Evolutionary conservation across 2,888 invertebrate species (phyloP), one percentile per base, ranked within the genome.

Genomic region (Metalampra italica): DNA sequence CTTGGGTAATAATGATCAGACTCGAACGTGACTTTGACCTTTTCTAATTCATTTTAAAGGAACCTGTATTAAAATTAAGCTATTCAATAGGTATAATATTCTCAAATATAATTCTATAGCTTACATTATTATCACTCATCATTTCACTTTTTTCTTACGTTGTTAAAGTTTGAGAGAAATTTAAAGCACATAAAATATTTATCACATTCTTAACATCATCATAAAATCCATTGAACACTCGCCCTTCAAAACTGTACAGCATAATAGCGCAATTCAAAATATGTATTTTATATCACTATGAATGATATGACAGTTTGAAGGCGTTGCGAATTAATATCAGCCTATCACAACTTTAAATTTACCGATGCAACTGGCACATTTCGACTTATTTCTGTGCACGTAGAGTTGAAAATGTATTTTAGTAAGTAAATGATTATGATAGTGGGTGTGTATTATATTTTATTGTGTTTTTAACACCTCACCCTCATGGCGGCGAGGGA

Each of bases 381-480:
- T 30, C 12, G 13, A n/a, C 30, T 30, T 46, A 59, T 61, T 55
- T 50, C 4, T n/a, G 11, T 14, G 13, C 7, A 7, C 36, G 49
- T 59, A 57, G 62, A 46, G 8, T 38, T 55, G 36, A 29, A 13
- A 49, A 36, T 45, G 9, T 34, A 29, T 12, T 44, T 43, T 44
- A n/a, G 14, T 30, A 13, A 4, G 7, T 39, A 29, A 42, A 32
- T 7, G 1, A 8, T 12, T n/a, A 37, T 34, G 34, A 9, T 38
- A 14, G 12, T 12, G 29, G 15, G 32, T 37, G 48, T 39, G 70
- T 80, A 79, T 82, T 78, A 77, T 82, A 77, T 79, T 76, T 84
- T 85, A 87, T 88, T 86, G 84, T 87, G 75, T 88, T 88, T 87
- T 86, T 86, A 85, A 85, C 85, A 87, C 86, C 82, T 83, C 76